A percentile compares a stretch with the other conserved stretches of the same genome.
phyloP scores from a whole-genome alignment of 2,797 vertebrate genomes.

The Margarornis squamiger region DNA sequence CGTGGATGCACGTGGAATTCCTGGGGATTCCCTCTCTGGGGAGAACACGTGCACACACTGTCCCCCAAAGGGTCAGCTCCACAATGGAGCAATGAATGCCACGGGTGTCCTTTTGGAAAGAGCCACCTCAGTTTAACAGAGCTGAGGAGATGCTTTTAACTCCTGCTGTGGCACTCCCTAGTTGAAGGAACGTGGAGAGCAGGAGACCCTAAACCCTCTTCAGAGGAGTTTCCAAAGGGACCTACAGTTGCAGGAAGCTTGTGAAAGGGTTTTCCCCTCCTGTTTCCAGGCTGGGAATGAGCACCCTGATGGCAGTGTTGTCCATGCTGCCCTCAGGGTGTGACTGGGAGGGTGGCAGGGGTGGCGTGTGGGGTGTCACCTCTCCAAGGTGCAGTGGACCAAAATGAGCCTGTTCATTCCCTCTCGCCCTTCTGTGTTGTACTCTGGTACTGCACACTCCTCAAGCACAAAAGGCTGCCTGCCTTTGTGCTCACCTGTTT shows the following conservation, averaged over 20 bases:
- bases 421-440: not conserved
- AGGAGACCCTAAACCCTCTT: not conserved
- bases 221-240: not conserved
- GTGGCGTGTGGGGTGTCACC: not conserved
- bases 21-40: not conserved
- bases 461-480: conserved; percentile 71
- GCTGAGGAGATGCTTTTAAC: not conserved
- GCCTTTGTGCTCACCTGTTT: conserved; percentile 80
- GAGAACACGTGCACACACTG: not conserved
- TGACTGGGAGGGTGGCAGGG: not conserved
- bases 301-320: not conserved
- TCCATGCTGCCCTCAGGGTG: not conserved
- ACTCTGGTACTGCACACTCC: conserved; percentile 29
- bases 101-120: not conserved
- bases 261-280: not conserved
- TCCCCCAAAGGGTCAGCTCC: not conserved
- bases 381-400: not conserved
- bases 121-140: not conserved
- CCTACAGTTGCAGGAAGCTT: not conserved
- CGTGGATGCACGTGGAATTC: not conserved
- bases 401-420: conserved; percentile 50
- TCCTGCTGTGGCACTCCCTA: not conserved
- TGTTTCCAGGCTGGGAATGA: not conserved
- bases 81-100: not conserved
- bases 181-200: not conserved